phyloP scores from a whole-genome alignment of 2,888 invertebrate species.

The Ypsolopha sequella region DNA sequence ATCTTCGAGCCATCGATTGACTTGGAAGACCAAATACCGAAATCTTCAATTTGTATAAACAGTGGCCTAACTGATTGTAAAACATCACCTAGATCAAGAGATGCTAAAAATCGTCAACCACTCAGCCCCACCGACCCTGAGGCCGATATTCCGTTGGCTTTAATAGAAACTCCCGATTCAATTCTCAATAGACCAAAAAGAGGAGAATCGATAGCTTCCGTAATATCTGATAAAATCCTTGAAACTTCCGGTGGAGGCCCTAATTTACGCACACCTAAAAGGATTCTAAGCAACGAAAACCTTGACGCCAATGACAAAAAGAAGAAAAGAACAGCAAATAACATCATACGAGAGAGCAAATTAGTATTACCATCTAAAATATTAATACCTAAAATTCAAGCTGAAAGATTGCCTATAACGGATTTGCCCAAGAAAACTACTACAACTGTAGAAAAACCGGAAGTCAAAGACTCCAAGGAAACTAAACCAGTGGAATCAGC shows the following conservation, averaged over 20 bases:
- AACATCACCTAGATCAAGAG: slow-evolving; percentile 41
- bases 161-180: slow-evolving; percentile 51
- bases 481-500: slow-evolving; percentile 19
- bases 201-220: slow-evolving; percentile 59
- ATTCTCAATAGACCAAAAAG: slow-evolving; percentile 49
- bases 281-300: slow-evolving; percentile 45
- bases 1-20: slow-evolving; percentile 79
- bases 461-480: slow-evolving; percentile 28
- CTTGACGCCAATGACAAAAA: slow-evolving; percentile 51
- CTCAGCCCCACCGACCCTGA: slow-evolving; percentile 48
- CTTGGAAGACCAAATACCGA: slow-evolving; percentile 75
- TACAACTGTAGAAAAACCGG: slow-evolving; percentile 31
- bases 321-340: slow-evolving; percentile 52
- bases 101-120: slow-evolving; percentile 28
- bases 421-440: slow-evolving; percentile 37
- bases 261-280: slow-evolving; percentile 55
- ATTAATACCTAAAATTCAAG: slow-evolving; percentile 47
- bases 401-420: slow-evolving; percentile 39
- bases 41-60: slow-evolving; percentile 63
- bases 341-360: slow-evolving; percentile 58
- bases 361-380: slow-evolving; percentile 52
- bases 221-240: slow-evolving; percentile 61
- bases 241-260: slow-evolving; percentile 50
- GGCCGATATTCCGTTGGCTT: slow-evolving; percentile 49
- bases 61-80: slow-evolving; percentile 48